phyloP scores from a whole-genome alignment of 2,888 invertebrate genomes.

The Strigamia transsilvanica region DNA sequence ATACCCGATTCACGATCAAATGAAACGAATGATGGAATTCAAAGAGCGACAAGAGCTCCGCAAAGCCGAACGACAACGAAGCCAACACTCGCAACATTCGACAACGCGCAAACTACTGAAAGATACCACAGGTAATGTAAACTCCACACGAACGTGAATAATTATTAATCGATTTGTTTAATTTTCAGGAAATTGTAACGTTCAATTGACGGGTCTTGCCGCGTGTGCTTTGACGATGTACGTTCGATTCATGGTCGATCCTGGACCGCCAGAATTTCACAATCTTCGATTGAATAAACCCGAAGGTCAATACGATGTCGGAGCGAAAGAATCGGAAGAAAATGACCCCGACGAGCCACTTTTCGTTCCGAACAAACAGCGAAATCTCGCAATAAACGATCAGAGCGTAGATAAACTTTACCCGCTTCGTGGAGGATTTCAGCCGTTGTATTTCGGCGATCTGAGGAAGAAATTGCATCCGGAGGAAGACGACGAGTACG shows the following conservation, averaged over 20 bases:
- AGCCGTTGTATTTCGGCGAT: constrained; percentile 50
- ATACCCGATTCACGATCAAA: constrained; percentile 53
- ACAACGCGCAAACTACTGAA: constrained; percentile 9
- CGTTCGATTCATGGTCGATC: constrained; percentile 56
- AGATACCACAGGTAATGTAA: constrained; percentile 10
- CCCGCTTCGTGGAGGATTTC: not conserved
- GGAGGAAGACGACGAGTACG: constrained; percentile 53
- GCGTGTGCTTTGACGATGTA: constrained; percentile 55
- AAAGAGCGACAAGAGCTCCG: constrained; percentile 1
- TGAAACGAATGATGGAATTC: constrained; percentile 37
- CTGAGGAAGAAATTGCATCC: constrained; percentile 51
- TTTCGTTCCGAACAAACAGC: not conserved
- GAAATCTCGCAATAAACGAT: not conserved
- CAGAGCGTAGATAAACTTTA: not conserved
- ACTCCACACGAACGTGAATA: not conserved
- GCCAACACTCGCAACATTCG: not conserved
- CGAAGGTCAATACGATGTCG: constrained; percentile 40
- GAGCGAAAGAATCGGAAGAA: not conserved
- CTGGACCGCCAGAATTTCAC: constrained; percentile 55
- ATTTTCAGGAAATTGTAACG: constrained; percentile 48
- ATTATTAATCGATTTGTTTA: not conserved
- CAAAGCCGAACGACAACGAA: not conserved
- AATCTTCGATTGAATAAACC: constrained; percentile 53
- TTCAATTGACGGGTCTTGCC: constrained; percentile 54
- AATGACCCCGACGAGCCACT: constrained; percentile 28